These are phyloP conservation scores for Poeciliopsis paucimaculata DNA, from an alignment of 2,797 vertebrate genomes.

Conservation along the genomic window DNA sequence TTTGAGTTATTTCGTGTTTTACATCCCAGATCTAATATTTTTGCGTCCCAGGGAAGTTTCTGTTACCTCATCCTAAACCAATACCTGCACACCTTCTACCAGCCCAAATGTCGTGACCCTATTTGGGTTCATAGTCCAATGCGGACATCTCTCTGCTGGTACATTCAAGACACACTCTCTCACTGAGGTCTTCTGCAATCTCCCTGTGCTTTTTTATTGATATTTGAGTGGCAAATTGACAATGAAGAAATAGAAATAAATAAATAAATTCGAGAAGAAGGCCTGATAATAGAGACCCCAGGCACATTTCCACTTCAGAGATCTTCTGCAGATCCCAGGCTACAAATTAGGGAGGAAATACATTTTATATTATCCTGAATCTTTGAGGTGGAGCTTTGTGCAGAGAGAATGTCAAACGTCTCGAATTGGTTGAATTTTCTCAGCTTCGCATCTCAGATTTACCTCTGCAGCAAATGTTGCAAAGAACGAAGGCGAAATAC, in stretches of 20 bases:
- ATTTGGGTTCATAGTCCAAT: background rate
- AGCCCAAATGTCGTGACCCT: background rate
- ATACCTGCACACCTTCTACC: background rate
- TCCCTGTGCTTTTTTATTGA: conserved; percentile 27
- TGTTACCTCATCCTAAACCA: background rate
- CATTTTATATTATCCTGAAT: background rate
- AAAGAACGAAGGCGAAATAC: background rate
- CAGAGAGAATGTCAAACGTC: background rate
- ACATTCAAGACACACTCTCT: conserved; percentile 46
- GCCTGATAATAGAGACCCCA: background rate
- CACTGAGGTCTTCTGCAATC: conserved; percentile 41
- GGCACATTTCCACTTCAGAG: background rate
- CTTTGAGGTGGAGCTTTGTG: background rate
- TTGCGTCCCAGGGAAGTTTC: background rate
- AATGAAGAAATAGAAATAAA: conserved; percentile 38
- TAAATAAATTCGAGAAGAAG: conserved; percentile 42
- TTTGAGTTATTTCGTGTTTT: background rate
- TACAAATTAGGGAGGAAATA: background rate
- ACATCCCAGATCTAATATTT: background rate
- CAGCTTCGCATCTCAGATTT: background rate
- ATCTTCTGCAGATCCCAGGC: background rate
- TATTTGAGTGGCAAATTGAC: conserved; percentile 54
- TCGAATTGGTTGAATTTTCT: background rate
- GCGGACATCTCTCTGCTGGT: conserved; percentile 29
- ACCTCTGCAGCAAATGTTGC: background rate